These are phyloP conservation scores for Campylomormyrus tamandua DNA, from an alignment of 2,113 vertebrate genomes.

Conservation along the genomic window DNA sequence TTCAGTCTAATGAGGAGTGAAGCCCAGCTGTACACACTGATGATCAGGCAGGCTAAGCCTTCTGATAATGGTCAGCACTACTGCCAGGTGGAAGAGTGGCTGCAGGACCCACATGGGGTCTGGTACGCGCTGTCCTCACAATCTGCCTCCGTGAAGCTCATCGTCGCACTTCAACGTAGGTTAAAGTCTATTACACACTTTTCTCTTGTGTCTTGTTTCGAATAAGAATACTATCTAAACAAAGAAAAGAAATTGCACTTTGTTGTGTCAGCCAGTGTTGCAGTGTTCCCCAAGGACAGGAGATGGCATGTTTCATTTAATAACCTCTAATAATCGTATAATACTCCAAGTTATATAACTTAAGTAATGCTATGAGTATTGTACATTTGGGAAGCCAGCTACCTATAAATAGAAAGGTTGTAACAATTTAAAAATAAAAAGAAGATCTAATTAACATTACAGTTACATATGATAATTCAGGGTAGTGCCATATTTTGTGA, in stretches of 20 bases:
- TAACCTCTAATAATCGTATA: neutral
- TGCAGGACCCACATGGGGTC: constrained; percentile 47
- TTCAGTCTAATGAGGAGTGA: constrained; percentile 39
- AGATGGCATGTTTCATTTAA: neutral
- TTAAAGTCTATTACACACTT: neutral
- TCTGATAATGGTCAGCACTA: constrained; percentile 51
- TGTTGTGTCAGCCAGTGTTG: neutral
- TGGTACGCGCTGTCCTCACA: constrained; percentile 48
- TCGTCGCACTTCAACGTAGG: constrained; percentile 44
- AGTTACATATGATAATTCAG: neutral
- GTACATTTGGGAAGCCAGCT: neutral
- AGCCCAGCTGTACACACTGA: constrained; percentile 47
- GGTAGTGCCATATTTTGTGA: neutral
- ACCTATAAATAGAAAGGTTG: neutral
- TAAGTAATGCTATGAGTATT: neutral
- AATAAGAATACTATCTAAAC: neutral
- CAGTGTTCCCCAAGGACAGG: neutral
- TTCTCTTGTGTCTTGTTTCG: neutral
- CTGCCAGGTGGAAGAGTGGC: constrained; percentile 60
- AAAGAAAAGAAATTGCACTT: neutral
- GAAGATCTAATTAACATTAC: no score
- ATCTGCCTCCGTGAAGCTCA: constrained; percentile 24
- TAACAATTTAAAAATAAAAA: neutral
- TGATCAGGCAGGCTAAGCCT: constrained; percentile 34
- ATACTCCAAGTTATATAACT: neutral